Evolutionary conservation across 2,888 invertebrate genomes (phyloP).

Genomic region (Aricia artaxerxes): DNA sequence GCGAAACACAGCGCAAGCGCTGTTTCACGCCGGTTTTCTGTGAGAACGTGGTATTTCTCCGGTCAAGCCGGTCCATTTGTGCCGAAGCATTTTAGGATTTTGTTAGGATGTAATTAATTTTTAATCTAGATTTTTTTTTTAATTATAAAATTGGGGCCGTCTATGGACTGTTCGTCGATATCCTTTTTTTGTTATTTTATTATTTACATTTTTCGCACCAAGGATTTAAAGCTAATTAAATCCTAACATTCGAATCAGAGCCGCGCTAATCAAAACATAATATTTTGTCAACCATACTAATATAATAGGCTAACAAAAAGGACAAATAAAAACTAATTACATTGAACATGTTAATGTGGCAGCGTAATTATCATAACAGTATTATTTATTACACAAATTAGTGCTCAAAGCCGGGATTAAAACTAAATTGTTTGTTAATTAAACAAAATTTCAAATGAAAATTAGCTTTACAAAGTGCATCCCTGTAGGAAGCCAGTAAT

Average conservation of each 20-base stretch:
- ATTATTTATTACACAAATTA: slow-evolving; percentile 12
- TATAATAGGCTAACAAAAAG: background rate
- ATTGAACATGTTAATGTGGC: background rate
- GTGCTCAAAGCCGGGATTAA: background rate
- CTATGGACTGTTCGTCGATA: too few relatives aligned
- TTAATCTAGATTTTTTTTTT: too few relatives aligned
- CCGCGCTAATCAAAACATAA: background rate
- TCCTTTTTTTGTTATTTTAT: too few relatives aligned
- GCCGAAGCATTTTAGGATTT: too few relatives aligned
- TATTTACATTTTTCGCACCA: too few relatives aligned
- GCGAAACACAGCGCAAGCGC: too few relatives aligned
- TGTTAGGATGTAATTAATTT: too few relatives aligned
- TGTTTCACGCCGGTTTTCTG: too few relatives aligned
- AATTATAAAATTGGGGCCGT: too few relatives aligned
- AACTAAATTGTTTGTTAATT: slow-evolving; percentile 17
- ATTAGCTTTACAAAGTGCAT: slow-evolving; percentile 4
- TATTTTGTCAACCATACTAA: background rate
- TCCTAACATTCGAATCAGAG: background rate
- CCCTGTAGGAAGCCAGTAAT: background rate
- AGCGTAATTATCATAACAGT: background rate
- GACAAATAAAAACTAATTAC: slow-evolving; percentile 16
- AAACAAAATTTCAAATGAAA: slow-evolving; percentile 8
- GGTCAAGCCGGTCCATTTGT: too few relatives aligned
- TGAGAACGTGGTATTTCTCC: too few relatives aligned
- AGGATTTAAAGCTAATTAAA: too few relatives aligned